Base-by-base conservation (phyloP, 2,888 invertebrate species). In the Molorchus minor region DNA sequence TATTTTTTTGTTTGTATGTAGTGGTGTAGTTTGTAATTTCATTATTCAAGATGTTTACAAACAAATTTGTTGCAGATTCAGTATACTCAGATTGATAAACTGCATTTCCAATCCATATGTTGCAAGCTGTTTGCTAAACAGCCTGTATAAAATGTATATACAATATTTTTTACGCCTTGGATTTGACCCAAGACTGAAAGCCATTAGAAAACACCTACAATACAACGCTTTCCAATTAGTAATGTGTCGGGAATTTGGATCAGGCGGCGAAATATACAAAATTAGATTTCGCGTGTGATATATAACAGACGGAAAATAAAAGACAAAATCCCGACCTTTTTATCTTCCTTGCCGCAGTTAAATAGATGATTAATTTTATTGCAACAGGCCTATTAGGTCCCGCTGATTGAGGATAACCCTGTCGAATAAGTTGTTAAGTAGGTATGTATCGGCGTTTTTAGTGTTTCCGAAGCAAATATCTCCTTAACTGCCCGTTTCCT, bases 401-500 rank as follows among this genome's bases (percentile, higher is more conserved):
- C 53, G 49, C 49, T 49, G 49, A 38, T 46, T 46, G 55, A 38
- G 46, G 30, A 16, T 40, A 13, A 7, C 16, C 12, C 63, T 64
- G 64, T 65, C 65, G 71, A 75, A 71, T 75, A 74, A 75, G 75
- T 73, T 75, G 74, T 75, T 75, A 75, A 74, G 73, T 70, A 71
- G 74, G 72, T 73, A n/a, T n/a, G n/a, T n/a, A 75, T 75, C 73
- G 74, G 74, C 71, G 62, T 70, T 73, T 72, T 74, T 73, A 70
- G 63, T 66, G 70, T 73, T 73, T 71, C 69, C 69, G 70, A 75
- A 75, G 71, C 70, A 54, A 59, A 55, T 62, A 71, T 71, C 67
- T 69, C 61, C 49, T 33, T 49, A 49, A 38, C 49, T 49, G 49
- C 49, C 38, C 25, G 38, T 49, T 49, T 49, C 49, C 25, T 49